Evolutionary conservation across 2,113 vertebrate species (phyloP).

Genomic region (Orthochromis malagaraziensis): DNA sequence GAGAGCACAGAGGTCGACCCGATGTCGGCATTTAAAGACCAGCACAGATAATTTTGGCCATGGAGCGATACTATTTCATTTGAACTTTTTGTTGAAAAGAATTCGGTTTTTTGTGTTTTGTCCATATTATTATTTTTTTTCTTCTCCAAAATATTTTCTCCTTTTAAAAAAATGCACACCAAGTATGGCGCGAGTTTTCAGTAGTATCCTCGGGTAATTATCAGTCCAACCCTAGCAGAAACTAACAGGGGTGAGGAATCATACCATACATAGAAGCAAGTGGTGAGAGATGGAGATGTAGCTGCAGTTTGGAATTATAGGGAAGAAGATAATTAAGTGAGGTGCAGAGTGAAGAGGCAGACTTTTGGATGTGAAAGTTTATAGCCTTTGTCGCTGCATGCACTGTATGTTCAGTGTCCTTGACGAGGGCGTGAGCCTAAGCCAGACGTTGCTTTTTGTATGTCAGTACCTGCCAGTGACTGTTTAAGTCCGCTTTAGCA

Average conservation of each 20-base stretch:
- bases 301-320: not conserved
- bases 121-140: not conserved
- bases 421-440: not conserved
- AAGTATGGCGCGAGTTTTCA: not conserved
- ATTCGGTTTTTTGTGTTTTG: not conserved
- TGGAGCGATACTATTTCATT: not conserved
- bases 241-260: not conserved
- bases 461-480: not conserved
- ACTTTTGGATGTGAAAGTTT: constrained; percentile 13
- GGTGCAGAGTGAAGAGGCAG: constrained; percentile 42
- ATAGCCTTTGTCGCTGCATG: not conserved
- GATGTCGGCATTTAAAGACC: not conserved
- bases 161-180: not conserved
- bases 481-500: not conserved
- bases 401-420: constrained; percentile 1
- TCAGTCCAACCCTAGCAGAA: not conserved
- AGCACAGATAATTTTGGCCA: not conserved
- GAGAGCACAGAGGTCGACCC: constrained; percentile 7
- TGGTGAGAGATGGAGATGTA: not conserved
- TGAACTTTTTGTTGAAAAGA: not conserved
- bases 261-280: not conserved
- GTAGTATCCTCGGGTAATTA: not conserved
- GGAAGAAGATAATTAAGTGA: constrained; percentile 28
- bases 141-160: not conserved
- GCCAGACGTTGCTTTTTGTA: not conserved